Evolutionary conservation across 1,140 invertebrate genomes (phyloP), one percentile per base, ranked within the genome.

Genomic region (Gryon sp.): DNA sequence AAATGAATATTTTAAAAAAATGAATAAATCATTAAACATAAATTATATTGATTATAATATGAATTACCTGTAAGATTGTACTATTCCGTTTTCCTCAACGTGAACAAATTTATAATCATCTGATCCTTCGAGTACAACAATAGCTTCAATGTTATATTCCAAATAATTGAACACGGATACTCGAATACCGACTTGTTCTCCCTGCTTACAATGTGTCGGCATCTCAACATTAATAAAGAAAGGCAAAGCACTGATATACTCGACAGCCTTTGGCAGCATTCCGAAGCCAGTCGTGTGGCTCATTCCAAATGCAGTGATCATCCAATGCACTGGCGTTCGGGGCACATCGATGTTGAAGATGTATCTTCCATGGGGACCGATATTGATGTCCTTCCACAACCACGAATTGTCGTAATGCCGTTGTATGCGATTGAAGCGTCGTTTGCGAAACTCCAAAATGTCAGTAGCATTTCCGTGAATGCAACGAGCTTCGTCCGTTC

Each of bases 191-290:
- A 99, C 91, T 88, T 99, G 97, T 88, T 99, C 98, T 12, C 97
- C 97, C 82, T 97, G 94, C 14, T 93, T 91, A 79, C 95, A 95
- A 9, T 89, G 86, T 0, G 90, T 90, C 0, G 98, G 97, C 90
- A 98, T 97, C 87, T 99, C 97, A 7, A 99, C 95, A 79, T 96
- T 96, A 38, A 99, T 98, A 85, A 95, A 98, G 90, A 99, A 98
- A 16, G 96, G 96, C 12, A 96, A 89, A 0, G 96, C 92, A 2
- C 95, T 96, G 20, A 93, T 91, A 84, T 97, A 97, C 87, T 93
- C 92, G 9, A 96, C 90, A 0, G 96, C 94, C 43, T 90, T 90
- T 6, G 91, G 90, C 18, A 98, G 84, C 91, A 99, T 94, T 7
- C 97, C 96, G 66, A 98, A 95, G 0, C 97, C 97, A 32, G 91